These are phyloP conservation scores for Aplocera efformata DNA, from an alignment of 2,888 invertebrate genomes.

Conservation along the genomic window DNA sequence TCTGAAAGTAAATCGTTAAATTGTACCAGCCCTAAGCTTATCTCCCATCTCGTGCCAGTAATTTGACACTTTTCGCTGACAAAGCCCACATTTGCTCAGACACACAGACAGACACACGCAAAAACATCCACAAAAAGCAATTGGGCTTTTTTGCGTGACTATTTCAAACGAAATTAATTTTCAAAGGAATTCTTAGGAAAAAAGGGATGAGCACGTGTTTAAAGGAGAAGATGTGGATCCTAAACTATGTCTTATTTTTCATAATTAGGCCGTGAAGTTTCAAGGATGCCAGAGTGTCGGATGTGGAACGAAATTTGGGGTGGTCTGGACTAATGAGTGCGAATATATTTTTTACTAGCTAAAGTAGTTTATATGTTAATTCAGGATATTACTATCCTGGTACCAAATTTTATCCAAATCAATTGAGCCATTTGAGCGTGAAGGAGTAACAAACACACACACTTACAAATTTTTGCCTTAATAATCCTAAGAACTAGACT, in stretches of 20 bases:
- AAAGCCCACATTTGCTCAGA: slow-evolving; percentile 76
- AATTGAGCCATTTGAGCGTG: too few species aligned
- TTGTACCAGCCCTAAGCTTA: slow-evolving; percentile 57
- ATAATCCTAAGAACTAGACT: too few species aligned
- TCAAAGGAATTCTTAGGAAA: slow-evolving; percentile 57
- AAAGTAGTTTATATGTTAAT: too few species aligned
- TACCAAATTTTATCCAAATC: too few species aligned
- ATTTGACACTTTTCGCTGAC: slow-evolving; percentile 79
- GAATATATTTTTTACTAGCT: slow-evolving; percentile 4
- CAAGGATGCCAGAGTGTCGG: slow-evolving; percentile 40
- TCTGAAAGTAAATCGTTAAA: not conserved
- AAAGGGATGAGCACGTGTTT: slow-evolving; percentile 73
- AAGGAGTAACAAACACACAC: too few species aligned
- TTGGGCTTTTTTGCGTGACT: slow-evolving; percentile 68
- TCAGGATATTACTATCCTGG: too few species aligned
- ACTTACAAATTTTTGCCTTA: too few species aligned
- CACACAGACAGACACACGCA: slow-evolving; percentile 58
- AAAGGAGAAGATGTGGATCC: slow-evolving; percentile 58
- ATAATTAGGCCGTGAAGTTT: slow-evolving; percentile 75
- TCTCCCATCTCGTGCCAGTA: slow-evolving; percentile 76
- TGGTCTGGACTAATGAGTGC: slow-evolving; percentile 48
- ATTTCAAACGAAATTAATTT: slow-evolving; percentile 71
- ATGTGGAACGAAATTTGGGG: slow-evolving; percentile 45
- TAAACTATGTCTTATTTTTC: slow-evolving; percentile 75
- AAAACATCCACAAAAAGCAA: slow-evolving; percentile 77